Conservation (phyloP, 1,140 invertebrate genomes). For the Metaphire vulgaris region DNA sequence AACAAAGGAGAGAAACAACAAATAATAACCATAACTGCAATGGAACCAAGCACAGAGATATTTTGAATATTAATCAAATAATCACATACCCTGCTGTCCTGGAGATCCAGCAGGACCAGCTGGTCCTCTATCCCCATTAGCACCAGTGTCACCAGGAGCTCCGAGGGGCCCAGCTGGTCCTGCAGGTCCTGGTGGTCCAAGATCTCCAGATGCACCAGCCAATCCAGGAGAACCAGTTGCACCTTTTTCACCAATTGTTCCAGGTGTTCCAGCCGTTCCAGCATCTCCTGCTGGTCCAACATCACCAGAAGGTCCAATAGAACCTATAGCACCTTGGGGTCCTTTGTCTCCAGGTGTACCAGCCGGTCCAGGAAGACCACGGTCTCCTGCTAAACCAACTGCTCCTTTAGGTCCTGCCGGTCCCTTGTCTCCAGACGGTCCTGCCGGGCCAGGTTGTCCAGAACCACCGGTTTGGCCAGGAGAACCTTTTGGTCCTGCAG, state of each 20-base stretch:
- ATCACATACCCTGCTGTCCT: neutral
- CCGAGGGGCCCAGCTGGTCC: conserved; percentile 13
- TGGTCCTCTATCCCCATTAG: conserved; percentile 1
- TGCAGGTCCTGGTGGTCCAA: conserved; percentile 5
- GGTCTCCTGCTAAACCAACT: neutral
- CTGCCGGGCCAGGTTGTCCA: conserved; percentile 17
- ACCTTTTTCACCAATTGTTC: conserved; percentile 9
- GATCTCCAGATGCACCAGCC: conserved; percentile 7
- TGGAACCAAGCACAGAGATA: too few species aligned
- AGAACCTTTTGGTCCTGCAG: conserved; percentile 24
- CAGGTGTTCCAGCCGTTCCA: conserved; percentile 14
- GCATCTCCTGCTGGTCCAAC: conserved; percentile 2
- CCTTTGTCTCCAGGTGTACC: conserved; percentile 13
- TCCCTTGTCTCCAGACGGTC: conserved; percentile 5
- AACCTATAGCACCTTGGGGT: conserved; percentile 19
- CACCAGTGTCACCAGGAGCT: conserved; percentile 6
- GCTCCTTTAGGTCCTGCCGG: conserved; percentile 1
- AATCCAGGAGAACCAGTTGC: conserved; percentile 4
- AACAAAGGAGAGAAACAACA: too few species aligned
- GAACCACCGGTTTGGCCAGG: conserved; percentile 23
- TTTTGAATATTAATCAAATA: too few species aligned
- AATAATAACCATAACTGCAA: too few species aligned
- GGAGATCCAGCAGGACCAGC: conserved; percentile 2
- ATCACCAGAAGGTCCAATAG: conserved; percentile 5
- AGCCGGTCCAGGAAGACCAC: conserved; percentile 14